Conservation (phyloP, 2,113 vertebrate genomes). For the Taurulus bubalis region DNA sequence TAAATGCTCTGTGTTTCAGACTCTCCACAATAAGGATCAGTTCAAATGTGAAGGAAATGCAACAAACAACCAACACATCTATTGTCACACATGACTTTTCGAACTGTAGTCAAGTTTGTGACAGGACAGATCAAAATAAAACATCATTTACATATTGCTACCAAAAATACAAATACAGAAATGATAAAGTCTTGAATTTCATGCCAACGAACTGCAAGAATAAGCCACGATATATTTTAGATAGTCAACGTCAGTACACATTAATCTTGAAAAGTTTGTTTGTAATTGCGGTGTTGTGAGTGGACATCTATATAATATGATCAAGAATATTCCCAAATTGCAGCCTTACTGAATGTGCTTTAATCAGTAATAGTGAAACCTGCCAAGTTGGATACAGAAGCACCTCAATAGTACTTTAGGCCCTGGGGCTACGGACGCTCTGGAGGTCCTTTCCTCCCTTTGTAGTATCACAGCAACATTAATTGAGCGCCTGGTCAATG, state of each 20-base stretch:
- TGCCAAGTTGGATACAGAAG: neutral
- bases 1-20: neutral
- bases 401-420: neutral
- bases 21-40: neutral
- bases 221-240: neutral
- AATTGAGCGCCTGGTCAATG: neutral
- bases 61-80: neutral
- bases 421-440: neutral
- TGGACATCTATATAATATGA: neutral
- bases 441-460: neutral
- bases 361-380: neutral
- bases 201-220: too few relatives aligned
- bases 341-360: neutral
- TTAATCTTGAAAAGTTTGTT: neutral
- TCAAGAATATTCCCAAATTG: neutral
- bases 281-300: neutral
- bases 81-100: neutral
- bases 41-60: neutral
- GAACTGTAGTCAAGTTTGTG: neutral
- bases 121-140: neutral
- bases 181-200: neutral
- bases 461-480: neutral
- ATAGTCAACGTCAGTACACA: neutral
- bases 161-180: neutral
- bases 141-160: neutral